A percentile compares a stretch with the other conserved stretches of the same genome.
These are phyloP conservation scores for Zaprionus africanus DNA, from an alignment of 1,140 invertebrate species.

Conservation along the genomic window DNA sequence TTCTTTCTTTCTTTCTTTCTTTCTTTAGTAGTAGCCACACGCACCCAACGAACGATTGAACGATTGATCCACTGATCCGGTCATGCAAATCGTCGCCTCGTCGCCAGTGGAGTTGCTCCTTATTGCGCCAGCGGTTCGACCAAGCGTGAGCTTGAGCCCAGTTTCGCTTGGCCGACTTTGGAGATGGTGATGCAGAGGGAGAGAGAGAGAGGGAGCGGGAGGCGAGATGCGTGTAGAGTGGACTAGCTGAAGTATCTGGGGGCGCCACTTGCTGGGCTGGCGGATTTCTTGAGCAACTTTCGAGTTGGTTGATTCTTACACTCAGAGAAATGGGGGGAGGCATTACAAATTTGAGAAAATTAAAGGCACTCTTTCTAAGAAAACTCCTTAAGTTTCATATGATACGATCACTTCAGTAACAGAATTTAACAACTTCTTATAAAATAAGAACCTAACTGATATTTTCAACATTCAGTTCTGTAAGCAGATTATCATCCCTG, in stretches of 20 bases:
- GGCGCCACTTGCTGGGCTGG: slow-evolving; percentile 63
- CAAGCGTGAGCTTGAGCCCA: slow-evolving; percentile 48
- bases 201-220: not conserved
- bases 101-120: slow-evolving; percentile 40
- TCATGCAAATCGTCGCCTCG: slow-evolving; percentile 70
- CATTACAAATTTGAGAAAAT: not conserved
- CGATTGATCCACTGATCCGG: slow-evolving; percentile 43
- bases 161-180: slow-evolving; percentile 26
- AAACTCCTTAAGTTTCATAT: no score
- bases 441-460: no score
- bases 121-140: slow-evolving; percentile 35
- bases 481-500: no score
- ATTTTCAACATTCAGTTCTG: no score
- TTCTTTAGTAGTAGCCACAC: slow-evolving; percentile 58
- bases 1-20: slow-evolving; percentile 35
- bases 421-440: not conserved
- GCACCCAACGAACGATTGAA: slow-evolving; percentile 63
- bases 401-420: no score
- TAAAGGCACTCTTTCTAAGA: no score
- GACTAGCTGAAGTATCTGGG: slow-evolving; percentile 33
- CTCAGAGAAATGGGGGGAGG: slow-evolving; percentile 11
- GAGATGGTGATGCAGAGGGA: not conserved
- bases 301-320: slow-evolving; percentile 31
- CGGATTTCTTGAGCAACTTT: slow-evolving; percentile 67
- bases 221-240: slow-evolving; percentile 36